Conservation (phyloP, 2,113 vertebrate genomes). For the Larimichthys polyactis region DNA sequence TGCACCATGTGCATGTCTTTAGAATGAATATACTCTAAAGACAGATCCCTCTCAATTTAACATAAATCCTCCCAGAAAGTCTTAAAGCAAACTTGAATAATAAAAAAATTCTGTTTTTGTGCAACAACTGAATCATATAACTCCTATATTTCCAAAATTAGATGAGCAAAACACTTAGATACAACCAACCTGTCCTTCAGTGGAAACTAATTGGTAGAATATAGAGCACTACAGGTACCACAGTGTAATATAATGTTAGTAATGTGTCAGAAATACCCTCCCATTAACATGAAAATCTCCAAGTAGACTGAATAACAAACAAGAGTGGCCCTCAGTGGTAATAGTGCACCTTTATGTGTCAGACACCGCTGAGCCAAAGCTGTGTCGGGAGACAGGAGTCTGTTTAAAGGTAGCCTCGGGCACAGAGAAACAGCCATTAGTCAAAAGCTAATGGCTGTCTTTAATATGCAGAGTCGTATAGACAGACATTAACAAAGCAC, state of each 20-base stretch:
- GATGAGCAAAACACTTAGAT: neutral
- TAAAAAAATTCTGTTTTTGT: neutral
- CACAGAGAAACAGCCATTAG: slow-evolving; percentile 65
- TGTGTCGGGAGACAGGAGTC: slow-evolving; percentile 25
- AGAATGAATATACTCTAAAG: neutral
- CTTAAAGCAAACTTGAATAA: neutral
- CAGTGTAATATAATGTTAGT: too few species aligned
- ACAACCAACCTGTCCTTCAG: neutral
- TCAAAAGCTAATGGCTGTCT: slow-evolving; percentile 69
- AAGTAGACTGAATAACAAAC: neutral
- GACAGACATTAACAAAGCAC: slow-evolving; percentile 68
- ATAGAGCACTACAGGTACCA: neutral
- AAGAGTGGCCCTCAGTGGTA: neutral
- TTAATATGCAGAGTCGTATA: slow-evolving; percentile 65
- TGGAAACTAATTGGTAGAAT: neutral
- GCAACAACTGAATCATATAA: neutral
- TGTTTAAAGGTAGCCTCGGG: slow-evolving; percentile 53
- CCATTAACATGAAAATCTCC: neutral
- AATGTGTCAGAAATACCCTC: slow-evolving; percentile 1
- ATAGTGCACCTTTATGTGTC: slow-evolving; percentile 24
- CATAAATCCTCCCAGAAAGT: too few species aligned
- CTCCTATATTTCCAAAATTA: slow-evolving; percentile 1
- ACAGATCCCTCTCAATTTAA: neutral
- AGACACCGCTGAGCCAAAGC: slow-evolving; percentile 41
- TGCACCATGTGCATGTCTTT: neutral